Base-by-base conservation (phyloP, 2,797 vertebrate species). In the Chromis chromis region DNA sequence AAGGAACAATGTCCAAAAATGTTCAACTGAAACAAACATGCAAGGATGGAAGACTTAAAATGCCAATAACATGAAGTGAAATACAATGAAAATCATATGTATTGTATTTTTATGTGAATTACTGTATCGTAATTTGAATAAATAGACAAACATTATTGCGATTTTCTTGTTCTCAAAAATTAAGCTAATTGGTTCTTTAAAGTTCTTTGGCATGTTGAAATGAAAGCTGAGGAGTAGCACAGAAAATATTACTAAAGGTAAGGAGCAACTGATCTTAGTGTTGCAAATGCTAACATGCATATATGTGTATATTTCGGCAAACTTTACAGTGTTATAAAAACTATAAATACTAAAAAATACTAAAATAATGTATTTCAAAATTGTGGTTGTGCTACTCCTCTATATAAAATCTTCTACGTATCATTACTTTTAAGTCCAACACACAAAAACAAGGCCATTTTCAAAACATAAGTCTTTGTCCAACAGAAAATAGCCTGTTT, bases 21-120 rank as follows among this genome's bases (percentile, higher is more conserved):
- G 6, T 42, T 42, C 36, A 79, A 75, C 19, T 22, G 21, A 85
- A 74, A 53, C 11, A 49, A 65, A 74, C 78, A 9, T 89, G 88
- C 86, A 81, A 36, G 36, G 58, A 10, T 40, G 4, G 17, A 58
- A 36, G 13, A 46, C 33, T 27, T n/a, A 14, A 69, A 56, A 59
- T 44, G 31, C 27, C 7, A 12, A 64, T 64, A 12, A 71, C 33
- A 33, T n/a, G 21, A 19, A 12, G 40, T 46, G 12, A 25, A 27
- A 17, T 25, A 25, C n/a, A 42, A 40, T 10, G 8, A 1, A 21
- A 22, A 22, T 22, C 16, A 6, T 17, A 42, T 11, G 33, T 36
- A 3, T 12, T 36, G 0, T 11, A 10, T 11, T 36, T 36, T 36
- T 33, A 31, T 31, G 28, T 5, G 28, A 5, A 5, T 5, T 5